Conservation (phyloP, 2,888 invertebrate species). For the Synanthedon myopaeformis region DNA sequence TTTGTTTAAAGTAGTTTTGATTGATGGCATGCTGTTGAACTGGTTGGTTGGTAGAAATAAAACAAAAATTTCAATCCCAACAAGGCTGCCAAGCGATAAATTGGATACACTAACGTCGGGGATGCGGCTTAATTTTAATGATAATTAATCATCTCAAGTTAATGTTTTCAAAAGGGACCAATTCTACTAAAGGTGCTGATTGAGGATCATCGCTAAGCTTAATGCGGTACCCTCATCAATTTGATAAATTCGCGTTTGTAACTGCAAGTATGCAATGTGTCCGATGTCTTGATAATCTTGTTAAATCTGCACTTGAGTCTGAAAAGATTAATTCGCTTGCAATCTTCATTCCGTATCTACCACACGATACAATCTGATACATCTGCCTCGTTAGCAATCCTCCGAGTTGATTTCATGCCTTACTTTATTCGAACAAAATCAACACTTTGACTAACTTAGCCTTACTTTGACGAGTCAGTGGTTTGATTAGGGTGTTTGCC, state of each 20-base stretch:
- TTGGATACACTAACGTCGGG: conserved; percentile 9
- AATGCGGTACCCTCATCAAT: conserved; percentile 2
- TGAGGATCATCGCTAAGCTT: conserved; percentile 1
- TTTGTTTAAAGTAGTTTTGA: conserved; percentile 12
- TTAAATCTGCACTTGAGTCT: conserved; percentile 9
- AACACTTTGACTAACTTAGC: no score
- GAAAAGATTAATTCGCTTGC: conserved; percentile 5
- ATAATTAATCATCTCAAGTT: conserved; percentile 27
- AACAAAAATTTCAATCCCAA: conserved; percentile 14
- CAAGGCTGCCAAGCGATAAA: conserved; percentile 11
- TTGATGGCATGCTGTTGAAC: conserved; percentile 2
- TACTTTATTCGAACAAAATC: no score
- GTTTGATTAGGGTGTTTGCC: no score
- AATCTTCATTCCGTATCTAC: neutral
- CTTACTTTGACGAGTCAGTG: no score
- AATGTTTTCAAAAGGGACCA: conserved; percentile 18
- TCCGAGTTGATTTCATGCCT: neutral
- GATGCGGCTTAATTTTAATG: conserved; percentile 13
- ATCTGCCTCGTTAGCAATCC: neutral
- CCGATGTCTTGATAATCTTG: conserved; percentile 7
- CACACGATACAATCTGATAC: neutral
- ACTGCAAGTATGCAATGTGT: conserved; percentile 8
- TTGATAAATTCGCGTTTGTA: conserved; percentile 6
- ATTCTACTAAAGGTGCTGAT: neutral
- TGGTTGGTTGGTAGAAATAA: conserved; percentile 1